Evolutionary conservation across 2,797 vertebrate species (phyloP), one percentile per base, ranked within the genome.

Genomic region (Acipenser ruthenus): DNA sequence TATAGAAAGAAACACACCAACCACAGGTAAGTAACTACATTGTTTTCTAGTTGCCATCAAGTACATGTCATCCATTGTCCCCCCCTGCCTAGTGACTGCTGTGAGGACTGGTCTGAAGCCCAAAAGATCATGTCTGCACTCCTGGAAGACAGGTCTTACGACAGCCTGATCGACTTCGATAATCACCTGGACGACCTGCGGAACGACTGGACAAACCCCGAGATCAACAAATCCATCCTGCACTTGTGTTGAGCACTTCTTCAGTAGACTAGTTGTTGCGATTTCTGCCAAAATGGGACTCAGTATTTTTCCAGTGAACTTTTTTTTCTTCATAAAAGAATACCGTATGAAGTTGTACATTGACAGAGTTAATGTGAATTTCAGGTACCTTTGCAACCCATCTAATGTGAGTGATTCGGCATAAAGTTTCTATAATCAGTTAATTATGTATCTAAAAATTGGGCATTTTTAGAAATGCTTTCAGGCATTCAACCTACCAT

Each of bases 191-290:
- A 99, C 23, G 97, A 99, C 79, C 92, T 99, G 63, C 89, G 97
- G 68, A 97, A 98, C 0, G 97, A 99, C 83, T 99, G 97, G 97
- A 96, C 96, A 62, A 99, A 99, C 80, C 95, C 96, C 0, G 94
- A 97, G 79, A 95, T 99, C 82, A 98, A 99, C 82, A 98, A 96
- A 78, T 93, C 93, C 0, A 93, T 99, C 68, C 85, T 99, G 69
- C 95, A 98, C 84, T 88, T 98, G 62, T 99, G 97, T 78, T 99
- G 88, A 88, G 76, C 51, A 48, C 52, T 12, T 64, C 53, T 63
- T 67, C 58, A 1, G 15, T 65, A 55, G 50, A 47, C 67, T 59
- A 53, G 52, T 66, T 68, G 58, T 61, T 66, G 67, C 74, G 74
- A 72, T 72, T 69, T 72, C 78, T 74, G 78, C 78, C 77, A 78